A percentile compares a stretch with the other conserved stretches of the same genome.
Conservation (phyloP, 2,113 vertebrate species). For the Catagonus wagneri region DNA sequence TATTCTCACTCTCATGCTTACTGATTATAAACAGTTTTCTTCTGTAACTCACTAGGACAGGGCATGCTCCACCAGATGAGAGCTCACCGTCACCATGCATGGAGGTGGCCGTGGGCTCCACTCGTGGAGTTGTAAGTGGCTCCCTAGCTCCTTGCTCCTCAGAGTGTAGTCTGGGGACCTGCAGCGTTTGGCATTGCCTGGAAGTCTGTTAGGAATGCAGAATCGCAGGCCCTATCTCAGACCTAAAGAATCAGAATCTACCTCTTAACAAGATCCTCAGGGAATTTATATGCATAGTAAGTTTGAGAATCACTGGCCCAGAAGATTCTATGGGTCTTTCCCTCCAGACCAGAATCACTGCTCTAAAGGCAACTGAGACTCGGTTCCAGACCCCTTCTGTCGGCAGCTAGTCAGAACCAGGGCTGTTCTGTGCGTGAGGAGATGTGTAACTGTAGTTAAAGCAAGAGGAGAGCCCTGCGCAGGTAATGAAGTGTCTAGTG, state of each 20-base stretch:
- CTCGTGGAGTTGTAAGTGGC: neutral
- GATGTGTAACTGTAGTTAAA: neutral
- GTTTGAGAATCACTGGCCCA: neutral
- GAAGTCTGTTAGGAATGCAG: neutral
- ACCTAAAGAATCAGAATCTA: neutral
- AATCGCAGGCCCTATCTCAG: neutral
- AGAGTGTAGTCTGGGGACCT: neutral
- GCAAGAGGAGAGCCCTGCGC: neutral
- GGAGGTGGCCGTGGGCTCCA: too few species aligned
- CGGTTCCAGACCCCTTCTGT: neutral
- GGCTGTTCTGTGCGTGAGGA: neutral
- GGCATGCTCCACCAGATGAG: neutral
- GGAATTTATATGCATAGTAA: neutral
- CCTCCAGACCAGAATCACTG: neutral
- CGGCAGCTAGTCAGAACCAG: neutral
- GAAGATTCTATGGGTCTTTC: neutral
- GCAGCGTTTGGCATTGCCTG: neutral
- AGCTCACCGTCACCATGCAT: neutral
- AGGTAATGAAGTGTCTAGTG: neutral
- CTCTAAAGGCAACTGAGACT: neutral
- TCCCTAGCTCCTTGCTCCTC: neutral
- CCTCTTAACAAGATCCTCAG: neutral
- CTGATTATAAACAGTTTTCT: neutral
- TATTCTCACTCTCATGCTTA: neutral
- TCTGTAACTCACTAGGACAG: neutral